Conservation (phyloP, 1,140 invertebrate species). For the Diachasmimorpha longicaudata region DNA sequence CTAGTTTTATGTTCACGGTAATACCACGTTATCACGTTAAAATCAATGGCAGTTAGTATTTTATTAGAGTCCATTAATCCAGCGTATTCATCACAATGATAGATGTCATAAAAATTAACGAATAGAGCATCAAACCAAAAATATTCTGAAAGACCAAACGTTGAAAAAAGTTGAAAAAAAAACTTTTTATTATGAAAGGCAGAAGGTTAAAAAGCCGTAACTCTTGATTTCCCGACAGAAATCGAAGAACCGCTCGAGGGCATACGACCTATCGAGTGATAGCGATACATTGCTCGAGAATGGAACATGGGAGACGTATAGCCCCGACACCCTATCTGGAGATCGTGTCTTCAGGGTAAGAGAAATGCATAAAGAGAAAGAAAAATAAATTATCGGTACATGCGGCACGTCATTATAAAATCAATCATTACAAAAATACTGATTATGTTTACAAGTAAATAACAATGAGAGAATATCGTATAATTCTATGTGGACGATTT, state of each 20-base stretch:
- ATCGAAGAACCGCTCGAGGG: constrained; percentile 61
- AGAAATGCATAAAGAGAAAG: constrained; percentile 22
- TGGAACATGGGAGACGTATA: constrained; percentile 70
- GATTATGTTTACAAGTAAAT: background rate
- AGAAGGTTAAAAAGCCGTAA: constrained; percentile 43
- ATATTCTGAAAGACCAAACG: background rate
- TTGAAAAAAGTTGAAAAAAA: constrained; percentile 1
- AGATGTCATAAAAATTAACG: background rate
- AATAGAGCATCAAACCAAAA: background rate
- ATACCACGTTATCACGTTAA: background rate
- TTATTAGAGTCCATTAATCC: background rate
- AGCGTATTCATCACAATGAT: background rate
- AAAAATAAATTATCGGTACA: background rate
- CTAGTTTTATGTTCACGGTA: background rate
- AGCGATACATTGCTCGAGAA: constrained; percentile 68
- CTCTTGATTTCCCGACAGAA: constrained; percentile 59
- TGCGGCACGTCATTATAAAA: constrained; percentile 25
- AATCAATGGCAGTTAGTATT: background rate
- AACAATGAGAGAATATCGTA: background rate
- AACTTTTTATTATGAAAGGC: constrained; percentile 13
- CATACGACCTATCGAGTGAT: constrained; percentile 63
- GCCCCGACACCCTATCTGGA: constrained; percentile 63
- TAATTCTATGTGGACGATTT: background rate
- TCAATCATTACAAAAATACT: background rate
- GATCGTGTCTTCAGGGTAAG: constrained; percentile 66